Conservation (phyloP, 2,797 vertebrate species). For the Taenioides sp. region DNA sequence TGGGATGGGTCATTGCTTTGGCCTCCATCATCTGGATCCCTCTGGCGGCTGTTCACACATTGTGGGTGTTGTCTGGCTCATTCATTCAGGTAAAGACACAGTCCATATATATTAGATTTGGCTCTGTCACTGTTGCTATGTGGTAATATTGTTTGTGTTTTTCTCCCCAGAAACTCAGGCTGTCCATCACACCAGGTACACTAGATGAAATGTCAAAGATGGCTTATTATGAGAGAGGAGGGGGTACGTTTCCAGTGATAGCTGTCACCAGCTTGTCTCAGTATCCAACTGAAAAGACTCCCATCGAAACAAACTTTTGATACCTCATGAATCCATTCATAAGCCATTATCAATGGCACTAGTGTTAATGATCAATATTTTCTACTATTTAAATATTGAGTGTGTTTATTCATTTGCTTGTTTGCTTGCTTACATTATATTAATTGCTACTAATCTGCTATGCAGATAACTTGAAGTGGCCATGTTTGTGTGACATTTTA, state of each 20-base stretch:
- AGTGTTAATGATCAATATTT: slow-evolving; percentile 20
- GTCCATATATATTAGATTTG: background rate
- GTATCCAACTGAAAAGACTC: slow-evolving; percentile 41
- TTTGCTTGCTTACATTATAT: slow-evolving; percentile 15
- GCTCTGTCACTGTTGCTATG: background rate
- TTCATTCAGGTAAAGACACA: slow-evolving; percentile 63
- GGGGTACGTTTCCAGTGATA: slow-evolving; percentile 15
- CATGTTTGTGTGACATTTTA: slow-evolving; percentile 20
- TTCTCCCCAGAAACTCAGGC: slow-evolving; percentile 67
- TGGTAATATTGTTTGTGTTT: slow-evolving; percentile 4
- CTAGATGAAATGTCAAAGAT: slow-evolving; percentile 56
- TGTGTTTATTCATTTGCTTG: slow-evolving; percentile 4
- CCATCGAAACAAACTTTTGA: slow-evolving; percentile 60
- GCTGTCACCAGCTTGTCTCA: slow-evolving; percentile 39
- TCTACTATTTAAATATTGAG: background rate
- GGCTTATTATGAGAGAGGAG: slow-evolving; percentile 58
- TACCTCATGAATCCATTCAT: slow-evolving; percentile 1
- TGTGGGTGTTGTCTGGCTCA: slow-evolving; percentile 78
- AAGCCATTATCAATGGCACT: background rate
- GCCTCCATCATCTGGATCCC: slow-evolving; percentile 82
- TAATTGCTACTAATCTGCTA: slow-evolving; percentile 33
- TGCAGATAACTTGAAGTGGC: slow-evolving; percentile 22
- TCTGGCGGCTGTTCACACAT: slow-evolving; percentile 72
- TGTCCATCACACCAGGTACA: slow-evolving; percentile 68
- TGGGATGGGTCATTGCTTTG: slow-evolving; percentile 79